Percentiles rank a stretch among this genome's conserved stretches.
phyloP scores from a whole-genome alignment of 1,140 invertebrate genomes.

The Ceratosolen fusciceps region DNA sequence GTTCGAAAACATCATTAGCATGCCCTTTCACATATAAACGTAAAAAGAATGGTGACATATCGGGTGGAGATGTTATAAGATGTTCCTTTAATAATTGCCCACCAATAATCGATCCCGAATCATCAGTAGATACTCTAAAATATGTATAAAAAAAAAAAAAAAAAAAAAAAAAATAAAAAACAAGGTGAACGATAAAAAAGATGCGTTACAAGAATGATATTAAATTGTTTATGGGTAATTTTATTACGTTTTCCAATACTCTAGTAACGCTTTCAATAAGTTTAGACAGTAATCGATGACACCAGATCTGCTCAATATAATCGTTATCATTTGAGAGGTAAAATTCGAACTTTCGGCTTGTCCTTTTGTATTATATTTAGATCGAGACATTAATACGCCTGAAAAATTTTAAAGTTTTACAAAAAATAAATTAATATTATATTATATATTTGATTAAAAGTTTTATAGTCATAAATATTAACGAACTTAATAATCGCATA shows the following conservation, averaged over 20 bases:
- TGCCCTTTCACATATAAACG: slow-evolving; percentile 93
- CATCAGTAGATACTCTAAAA: slow-evolving; percentile 70
- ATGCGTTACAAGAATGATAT: neutral
- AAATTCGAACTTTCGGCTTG: slow-evolving; percentile 78
- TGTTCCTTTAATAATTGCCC: slow-evolving; percentile 84
- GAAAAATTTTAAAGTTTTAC: slow-evolving; percentile 37
- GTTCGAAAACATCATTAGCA: slow-evolving; percentile 92
- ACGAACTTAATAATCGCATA: slow-evolving; percentile 83
- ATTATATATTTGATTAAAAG: too few species aligned
- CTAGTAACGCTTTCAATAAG: slow-evolving; percentile 83
- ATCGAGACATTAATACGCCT: slow-evolving; percentile 85
- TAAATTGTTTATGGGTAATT: neutral
- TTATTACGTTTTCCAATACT: slow-evolving; percentile 83
- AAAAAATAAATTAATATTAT: too few species aligned
- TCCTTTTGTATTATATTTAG: slow-evolving; percentile 76
- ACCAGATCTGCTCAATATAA: slow-evolving; percentile 82
- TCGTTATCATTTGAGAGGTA: slow-evolving; percentile 83
- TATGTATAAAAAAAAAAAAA: too few species aligned
- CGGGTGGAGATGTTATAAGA: slow-evolving; percentile 84
- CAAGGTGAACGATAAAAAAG: slow-evolving; percentile 16
- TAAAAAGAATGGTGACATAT: slow-evolving; percentile 96
- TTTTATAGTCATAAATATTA: neutral
- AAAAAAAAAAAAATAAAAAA: too few species aligned
- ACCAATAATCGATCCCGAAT: slow-evolving; percentile 70
- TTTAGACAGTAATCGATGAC: slow-evolving; percentile 87